These are phyloP conservation scores for Isaurus tuberculatus DNA, from an alignment of 92 coral and sea anemone genomes.

Conservation along the genomic window DNA sequence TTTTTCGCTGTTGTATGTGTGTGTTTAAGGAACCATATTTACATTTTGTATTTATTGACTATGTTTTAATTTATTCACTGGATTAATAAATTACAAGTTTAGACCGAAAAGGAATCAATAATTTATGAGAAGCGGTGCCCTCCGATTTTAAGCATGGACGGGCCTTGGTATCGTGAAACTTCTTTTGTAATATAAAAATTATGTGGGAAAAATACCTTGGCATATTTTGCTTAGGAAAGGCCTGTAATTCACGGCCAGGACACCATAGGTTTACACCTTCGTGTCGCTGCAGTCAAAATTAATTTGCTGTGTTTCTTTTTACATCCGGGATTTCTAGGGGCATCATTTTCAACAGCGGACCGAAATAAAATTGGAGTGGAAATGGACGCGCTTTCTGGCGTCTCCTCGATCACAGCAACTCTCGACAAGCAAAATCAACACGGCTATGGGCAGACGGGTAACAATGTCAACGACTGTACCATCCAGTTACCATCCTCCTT, in stretches of 20 bases:
- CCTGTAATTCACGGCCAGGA: conserved; percentile 1
- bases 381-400: conserved; percentile 80
- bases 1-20: conserved; percentile 56
- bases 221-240: background rate
- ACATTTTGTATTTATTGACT: conserved; percentile 82
- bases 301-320: conserved; percentile 72
- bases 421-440: conserved; percentile 56
- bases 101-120: conserved; percentile 85
- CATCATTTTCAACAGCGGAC: conserved; percentile 73
- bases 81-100: conserved; percentile 99
- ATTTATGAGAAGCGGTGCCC: conserved; percentile 91
- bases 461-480: conserved; percentile 44
- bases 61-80: conserved; percentile 93
- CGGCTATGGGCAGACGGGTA: conserved; percentile 42
- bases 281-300: conserved; percentile 44
- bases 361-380: conserved; percentile 45
- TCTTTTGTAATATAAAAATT: background rate
- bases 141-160: conserved; percentile 66
- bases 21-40: conserved; percentile 76
- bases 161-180: conserved; percentile 55
- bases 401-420: conserved; percentile 67
- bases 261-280: conserved; percentile 22
- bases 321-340: conserved; percentile 82
- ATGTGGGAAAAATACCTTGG: conserved; percentile 3
- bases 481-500: conserved; percentile 46